These are phyloP conservation scores for Helicoverpa armigera DNA, from an alignment of 1,140 invertebrate species.

Conservation along the genomic window DNA sequence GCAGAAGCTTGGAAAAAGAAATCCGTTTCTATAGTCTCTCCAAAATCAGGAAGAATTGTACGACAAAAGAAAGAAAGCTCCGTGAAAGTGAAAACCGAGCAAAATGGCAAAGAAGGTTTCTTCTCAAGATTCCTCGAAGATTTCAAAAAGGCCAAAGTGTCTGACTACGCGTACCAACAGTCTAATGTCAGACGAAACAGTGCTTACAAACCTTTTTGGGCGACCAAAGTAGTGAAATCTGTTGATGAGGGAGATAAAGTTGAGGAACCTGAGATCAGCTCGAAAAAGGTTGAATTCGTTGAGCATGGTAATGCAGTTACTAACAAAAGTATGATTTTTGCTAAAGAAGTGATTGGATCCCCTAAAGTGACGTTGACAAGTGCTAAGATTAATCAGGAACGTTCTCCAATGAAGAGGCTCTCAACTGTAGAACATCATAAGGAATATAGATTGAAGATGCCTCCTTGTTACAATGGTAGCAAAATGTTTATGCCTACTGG, in stretches of 20 bases:
- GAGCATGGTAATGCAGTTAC: slow-evolving; percentile 56
- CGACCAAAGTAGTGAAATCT: slow-evolving; percentile 63
- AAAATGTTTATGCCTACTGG: slow-evolving; percentile 79
- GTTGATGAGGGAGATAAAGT: slow-evolving; percentile 40
- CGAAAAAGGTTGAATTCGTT: slow-evolving; percentile 50
- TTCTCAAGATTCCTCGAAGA: slow-evolving; percentile 70
- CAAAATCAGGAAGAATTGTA: slow-evolving; percentile 68
- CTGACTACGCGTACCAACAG: slow-evolving; percentile 70
- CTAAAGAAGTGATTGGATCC: slow-evolving; percentile 57
- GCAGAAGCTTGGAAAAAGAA: slow-evolving; percentile 73
- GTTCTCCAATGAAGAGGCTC: slow-evolving; percentile 56
- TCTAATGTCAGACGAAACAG: slow-evolving; percentile 67
- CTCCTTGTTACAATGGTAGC: slow-evolving; percentile 71
- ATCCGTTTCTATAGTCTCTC: slow-evolving; percentile 70
- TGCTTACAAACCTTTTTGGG: slow-evolving; percentile 78
- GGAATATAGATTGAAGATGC: slow-evolving; percentile 68
- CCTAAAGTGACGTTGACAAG: slow-evolving; percentile 60
- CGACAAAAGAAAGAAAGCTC: slow-evolving; percentile 50
- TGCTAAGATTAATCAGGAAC: slow-evolving; percentile 23
- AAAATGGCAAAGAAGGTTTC: slow-evolving; percentile 59
- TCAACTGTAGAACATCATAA: slow-evolving; percentile 66
- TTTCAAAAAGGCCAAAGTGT: slow-evolving; percentile 72
- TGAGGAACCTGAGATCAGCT: slow-evolving; percentile 51
- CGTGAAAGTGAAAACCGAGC: slow-evolving; percentile 49
- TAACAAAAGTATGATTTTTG: slow-evolving; percentile 60